Conservation (phyloP, 2,113 vertebrate species). For the Dipodomys spectabilis region DNA sequence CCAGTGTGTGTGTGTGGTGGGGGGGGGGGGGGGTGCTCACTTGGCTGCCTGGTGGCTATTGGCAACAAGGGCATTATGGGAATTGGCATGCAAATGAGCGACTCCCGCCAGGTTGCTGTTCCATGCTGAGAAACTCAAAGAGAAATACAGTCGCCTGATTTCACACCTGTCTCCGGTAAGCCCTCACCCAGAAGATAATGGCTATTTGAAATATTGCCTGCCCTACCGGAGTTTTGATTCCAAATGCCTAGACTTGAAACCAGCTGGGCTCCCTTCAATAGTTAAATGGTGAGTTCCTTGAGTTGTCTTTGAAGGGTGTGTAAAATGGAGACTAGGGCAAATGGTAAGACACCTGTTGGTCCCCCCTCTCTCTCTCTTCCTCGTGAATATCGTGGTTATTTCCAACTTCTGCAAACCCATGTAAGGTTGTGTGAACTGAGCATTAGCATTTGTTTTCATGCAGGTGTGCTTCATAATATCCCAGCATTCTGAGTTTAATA, state of each 20-base stretch:
- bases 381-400: not conserved
- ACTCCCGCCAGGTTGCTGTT: not conserved
- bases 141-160: not conserved
- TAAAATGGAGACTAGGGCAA: not conserved
- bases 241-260: not conserved
- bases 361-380: not conserved
- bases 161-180: conserved; percentile 16
- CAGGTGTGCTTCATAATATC: conserved; percentile 74
- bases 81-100: not conserved
- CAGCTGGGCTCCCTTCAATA: conserved; percentile 24
- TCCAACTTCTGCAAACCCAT: conserved; percentile 31
- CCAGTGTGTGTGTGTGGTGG: not conserved
- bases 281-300: not conserved
- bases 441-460: conserved; percentile 72
- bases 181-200: conserved; percentile 25
- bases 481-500: conserved; percentile 74
- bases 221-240: not conserved
- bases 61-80: conserved; percentile 8
- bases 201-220: not conserved
- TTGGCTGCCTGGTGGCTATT: not conserved
- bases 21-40: not conserved
- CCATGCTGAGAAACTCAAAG: conserved; percentile 13
- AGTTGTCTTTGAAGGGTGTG: not conserved
- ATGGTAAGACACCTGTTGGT: conserved; percentile 33
- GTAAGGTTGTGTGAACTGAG: conserved; percentile 51